phyloP scores from a whole-genome alignment of 1,140 invertebrate genomes.

The Uloborus diversus region DNA sequence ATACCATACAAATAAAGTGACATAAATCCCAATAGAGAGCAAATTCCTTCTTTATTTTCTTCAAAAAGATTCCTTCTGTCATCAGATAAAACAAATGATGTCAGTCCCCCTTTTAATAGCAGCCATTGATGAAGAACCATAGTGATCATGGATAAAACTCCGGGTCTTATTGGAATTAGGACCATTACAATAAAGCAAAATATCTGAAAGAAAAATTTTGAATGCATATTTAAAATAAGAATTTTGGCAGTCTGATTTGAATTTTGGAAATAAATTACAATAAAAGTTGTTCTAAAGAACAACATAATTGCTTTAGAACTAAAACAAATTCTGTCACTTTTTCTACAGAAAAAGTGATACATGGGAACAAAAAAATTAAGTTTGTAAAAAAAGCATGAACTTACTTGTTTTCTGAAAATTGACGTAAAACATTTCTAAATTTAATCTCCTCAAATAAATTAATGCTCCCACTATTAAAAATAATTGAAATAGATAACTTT shows the following conservation, averaged over 20 bases:
- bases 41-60: constrained; percentile 90
- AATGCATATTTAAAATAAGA: constrained; percentile 4
- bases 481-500: no score
- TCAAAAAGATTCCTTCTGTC: constrained; percentile 73
- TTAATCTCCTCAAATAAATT: no score
- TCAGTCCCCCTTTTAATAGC: constrained; percentile 71
- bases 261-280: no score
- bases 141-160: constrained; percentile 69
- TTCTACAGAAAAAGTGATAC: no score
- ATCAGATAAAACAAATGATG: constrained; percentile 77
- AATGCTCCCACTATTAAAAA: no score
- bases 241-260: no score
- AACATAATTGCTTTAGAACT: no score
- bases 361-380: not conserved
- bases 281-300: no score
- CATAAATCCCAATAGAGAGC: constrained; percentile 84
- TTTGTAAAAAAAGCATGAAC: constrained; percentile 2
- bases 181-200: constrained; percentile 70
- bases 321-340: no score
- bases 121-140: constrained; percentile 76
- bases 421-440: no score
- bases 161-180: constrained; percentile 64
- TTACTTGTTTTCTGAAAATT: no score
- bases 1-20: constrained; percentile 81
- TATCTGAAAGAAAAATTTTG: constrained; percentile 65